Evolutionary conservation across 2,888 invertebrate species (phyloP).

Genomic region (Eupithecia abbreviata): DNA sequence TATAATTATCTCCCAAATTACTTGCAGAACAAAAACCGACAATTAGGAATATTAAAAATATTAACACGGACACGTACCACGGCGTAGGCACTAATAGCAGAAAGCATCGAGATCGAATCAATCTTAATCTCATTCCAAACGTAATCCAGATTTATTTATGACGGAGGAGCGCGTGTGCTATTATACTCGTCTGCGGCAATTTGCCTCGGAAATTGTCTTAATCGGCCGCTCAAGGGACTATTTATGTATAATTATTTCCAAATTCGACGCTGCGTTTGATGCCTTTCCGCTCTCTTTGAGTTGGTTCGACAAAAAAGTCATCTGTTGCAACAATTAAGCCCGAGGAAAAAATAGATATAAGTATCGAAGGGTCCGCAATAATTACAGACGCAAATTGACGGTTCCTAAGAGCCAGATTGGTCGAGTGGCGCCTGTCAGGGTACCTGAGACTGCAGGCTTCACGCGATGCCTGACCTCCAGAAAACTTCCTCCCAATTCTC

Average conservation of each 20-base stretch:
- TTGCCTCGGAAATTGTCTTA: slow-evolving; percentile 84
- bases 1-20: slow-evolving; percentile 80
- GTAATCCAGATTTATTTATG: slow-evolving; percentile 85
- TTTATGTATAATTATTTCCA: slow-evolving; percentile 85
- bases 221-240: slow-evolving; percentile 85
- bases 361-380: slow-evolving; percentile 84
- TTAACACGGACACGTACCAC: slow-evolving; percentile 79
- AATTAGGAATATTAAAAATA: slow-evolving; percentile 72
- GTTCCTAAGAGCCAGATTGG: slow-evolving; percentile 76
- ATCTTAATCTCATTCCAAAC: slow-evolving; percentile 83
- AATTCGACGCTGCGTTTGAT: slow-evolving; percentile 84
- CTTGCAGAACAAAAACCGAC: slow-evolving; percentile 72
- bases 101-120: slow-evolving; percentile 82
- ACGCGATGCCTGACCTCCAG: slow-evolving; percentile 65
- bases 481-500: slow-evolving; percentile 46
- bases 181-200: slow-evolving; percentile 84
- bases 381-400: slow-evolving; percentile 83
- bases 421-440: slow-evolving; percentile 76
- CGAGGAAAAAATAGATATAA: slow-evolving; percentile 81
- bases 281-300: slow-evolving; percentile 84
- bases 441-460: slow-evolving; percentile 62
- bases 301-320: slow-evolving; percentile 83
- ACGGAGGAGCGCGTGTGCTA: slow-evolving; percentile 80
- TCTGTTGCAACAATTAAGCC: slow-evolving; percentile 84
- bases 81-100: slow-evolving; percentile 78